Conservation (phyloP, 1,140 invertebrate species). For the Sycobia sp. region DNA sequence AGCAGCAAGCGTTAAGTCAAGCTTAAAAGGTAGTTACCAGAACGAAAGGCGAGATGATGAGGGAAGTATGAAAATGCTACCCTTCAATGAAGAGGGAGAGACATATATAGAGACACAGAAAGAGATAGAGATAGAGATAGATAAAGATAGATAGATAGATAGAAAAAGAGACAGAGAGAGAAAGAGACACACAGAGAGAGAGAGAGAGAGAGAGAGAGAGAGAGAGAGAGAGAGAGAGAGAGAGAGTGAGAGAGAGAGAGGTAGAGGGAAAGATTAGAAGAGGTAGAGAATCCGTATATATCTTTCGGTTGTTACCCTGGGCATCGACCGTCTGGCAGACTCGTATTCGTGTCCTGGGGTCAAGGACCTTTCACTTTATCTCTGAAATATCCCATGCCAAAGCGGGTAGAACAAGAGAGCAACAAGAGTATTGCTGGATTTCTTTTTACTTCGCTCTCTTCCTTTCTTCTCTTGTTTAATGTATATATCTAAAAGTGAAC, state of each 20-base stretch:
- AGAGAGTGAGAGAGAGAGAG: not conserved
- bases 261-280: constrained; percentile 2
- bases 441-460: not conserved
- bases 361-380: constrained; percentile 50
- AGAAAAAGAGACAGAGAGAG: constrained; percentile 1
- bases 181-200: not conserved
- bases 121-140: too few species aligned
- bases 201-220: not conserved
- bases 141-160: too few species aligned
- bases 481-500: not conserved
- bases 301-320: constrained; percentile 54
- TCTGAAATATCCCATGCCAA: constrained; percentile 24
- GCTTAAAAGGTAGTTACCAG: not conserved
- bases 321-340: constrained; percentile 55
- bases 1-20: not conserved
- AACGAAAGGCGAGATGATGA: not conserved
- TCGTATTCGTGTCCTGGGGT: constrained; percentile 50
- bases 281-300: constrained; percentile 33
- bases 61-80: constrained; percentile 4
- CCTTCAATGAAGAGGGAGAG: constrained; percentile 4
- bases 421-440: not conserved
- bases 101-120: too few species aligned
- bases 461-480: not conserved
- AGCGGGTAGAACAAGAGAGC: not conserved
- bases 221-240: not conserved